Evolutionary conservation across 92 coral and sea anemone species (phyloP).

Genomic region (Paragorgia papillata): DNA sequence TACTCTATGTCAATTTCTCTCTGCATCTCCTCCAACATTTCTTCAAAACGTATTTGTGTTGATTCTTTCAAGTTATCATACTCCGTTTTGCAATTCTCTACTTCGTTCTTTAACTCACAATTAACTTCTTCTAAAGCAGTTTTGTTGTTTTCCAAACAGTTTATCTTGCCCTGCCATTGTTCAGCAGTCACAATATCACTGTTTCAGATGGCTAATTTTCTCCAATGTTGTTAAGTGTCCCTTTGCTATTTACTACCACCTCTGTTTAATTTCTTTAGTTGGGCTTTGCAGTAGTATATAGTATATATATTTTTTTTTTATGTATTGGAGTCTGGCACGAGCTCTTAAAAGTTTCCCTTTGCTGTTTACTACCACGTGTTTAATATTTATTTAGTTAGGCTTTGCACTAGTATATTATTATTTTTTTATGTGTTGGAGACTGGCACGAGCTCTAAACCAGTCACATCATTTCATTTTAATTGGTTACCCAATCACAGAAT

Average conservation of each 20-base stretch:
- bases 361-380: too few species aligned
- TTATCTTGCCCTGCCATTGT: background rate
- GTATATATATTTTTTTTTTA: too few species aligned
- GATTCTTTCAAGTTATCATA: constrained; percentile 1
- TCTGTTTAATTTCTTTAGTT: background rate
- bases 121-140: background rate
- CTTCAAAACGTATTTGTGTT: background rate
- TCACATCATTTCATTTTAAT: too few species aligned
- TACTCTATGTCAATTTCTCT: background rate
- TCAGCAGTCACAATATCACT: background rate
- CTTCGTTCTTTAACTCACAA: background rate
- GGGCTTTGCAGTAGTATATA: too few species aligned
- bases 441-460: too few species aligned
- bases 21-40: background rate
- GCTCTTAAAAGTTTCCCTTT: too few species aligned
- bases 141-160: background rate
- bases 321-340: too few species aligned
- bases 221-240: background rate
- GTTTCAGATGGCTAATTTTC: background rate
- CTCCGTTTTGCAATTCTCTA: background rate
- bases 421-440: too few species aligned
- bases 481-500: too few species aligned
- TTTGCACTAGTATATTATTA: too few species aligned
- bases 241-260: background rate
- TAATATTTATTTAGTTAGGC: too few species aligned